Evolutionary conservation across 1,140 invertebrate genomes (phyloP), one percentile per base, ranked within the genome.

Genomic region (Vollenhovia emeryi): DNA sequence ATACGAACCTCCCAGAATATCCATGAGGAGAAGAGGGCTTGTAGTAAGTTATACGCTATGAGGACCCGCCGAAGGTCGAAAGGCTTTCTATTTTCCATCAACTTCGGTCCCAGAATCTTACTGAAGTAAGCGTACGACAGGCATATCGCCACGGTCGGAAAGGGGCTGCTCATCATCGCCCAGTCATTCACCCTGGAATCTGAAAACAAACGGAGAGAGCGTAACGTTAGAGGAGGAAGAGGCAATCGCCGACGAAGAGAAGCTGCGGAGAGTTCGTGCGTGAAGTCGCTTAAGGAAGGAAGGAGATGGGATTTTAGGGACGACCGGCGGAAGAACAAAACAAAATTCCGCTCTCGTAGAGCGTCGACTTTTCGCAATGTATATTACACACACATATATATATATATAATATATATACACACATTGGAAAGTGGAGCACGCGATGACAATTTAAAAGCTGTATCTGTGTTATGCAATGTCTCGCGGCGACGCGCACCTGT

Each of bases 51-150:
- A 94, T 99, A 99, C 79, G 97, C 93, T 89, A 99, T 97, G 91
- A 99, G 96, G 79, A 98, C 92, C 86, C 96, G 95, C 76, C 98
- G 96, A 62, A 99, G 96, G 88, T 98, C 96, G 95, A 98, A 98
- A 40, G 98, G 97, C 95, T 98, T 97, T 76, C 98, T 96, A 92
- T 98, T 97, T 88, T 97, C 97, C 99, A 99, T 99, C 52, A 98
- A 92, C 90, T 95, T 96, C 62, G 98, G 98, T 85, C 98, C 98
- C 71, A 98, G 93, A 48, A 97, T 96, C 95, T 96, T 98, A 66
- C 98, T 97, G 92, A 98, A 97, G 92, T 98, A 97, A 60, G 97
- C 98, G 94, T 98, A 99, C 87, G 96, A 97, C 59, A 99, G 87
- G 94, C 98, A 99, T 87, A 98, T 96, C 24, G 95, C 94, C 36